A percentile compares a stretch with the other conserved stretches of the same genome.
Conservation (phyloP, 2,113 vertebrate genomes). For the Euleptes europaea region DNA sequence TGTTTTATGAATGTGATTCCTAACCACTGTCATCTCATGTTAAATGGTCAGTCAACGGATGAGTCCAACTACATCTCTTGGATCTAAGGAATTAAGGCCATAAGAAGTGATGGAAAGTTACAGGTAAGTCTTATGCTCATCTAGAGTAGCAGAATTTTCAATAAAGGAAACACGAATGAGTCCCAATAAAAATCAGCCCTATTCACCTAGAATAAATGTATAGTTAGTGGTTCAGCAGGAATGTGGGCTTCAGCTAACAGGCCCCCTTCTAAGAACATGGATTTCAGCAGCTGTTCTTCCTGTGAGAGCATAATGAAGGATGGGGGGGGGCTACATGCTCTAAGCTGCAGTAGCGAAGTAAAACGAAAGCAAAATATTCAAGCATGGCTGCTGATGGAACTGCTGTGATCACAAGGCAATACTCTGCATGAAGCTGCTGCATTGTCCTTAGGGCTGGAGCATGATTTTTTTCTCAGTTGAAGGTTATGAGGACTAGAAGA, state of each 20-base stretch:
- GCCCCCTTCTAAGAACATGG: neutral
- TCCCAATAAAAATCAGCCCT: neutral
- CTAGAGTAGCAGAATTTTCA: neutral
- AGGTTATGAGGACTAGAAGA: fast-evolving
- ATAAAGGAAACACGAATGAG: neutral
- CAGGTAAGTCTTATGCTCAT: constrained; percentile 19
- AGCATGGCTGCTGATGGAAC: neutral
- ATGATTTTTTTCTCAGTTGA: neutral
- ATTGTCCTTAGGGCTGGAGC: neutral
- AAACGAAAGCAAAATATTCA: neutral
- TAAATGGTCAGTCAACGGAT: constrained; percentile 44
- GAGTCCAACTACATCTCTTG: neutral
- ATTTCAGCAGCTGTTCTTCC: neutral
- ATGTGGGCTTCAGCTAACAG: neutral
- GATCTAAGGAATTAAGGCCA: neutral
- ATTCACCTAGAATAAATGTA: constrained; percentile 15
- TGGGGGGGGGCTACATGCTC: neutral
- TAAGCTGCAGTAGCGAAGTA: neutral
- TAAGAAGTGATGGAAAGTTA: constrained; percentile 23
- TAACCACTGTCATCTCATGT: constrained; percentile 19
- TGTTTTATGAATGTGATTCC: constrained; percentile 54
- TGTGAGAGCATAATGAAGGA: neutral
- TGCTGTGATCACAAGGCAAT: neutral
- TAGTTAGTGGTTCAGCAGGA: neutral
- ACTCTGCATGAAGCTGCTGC: neutral